These are phyloP conservation scores for Eulemur coronatus DNA, from an alignment of 2,797 vertebrate species.

Conservation along the genomic window DNA sequence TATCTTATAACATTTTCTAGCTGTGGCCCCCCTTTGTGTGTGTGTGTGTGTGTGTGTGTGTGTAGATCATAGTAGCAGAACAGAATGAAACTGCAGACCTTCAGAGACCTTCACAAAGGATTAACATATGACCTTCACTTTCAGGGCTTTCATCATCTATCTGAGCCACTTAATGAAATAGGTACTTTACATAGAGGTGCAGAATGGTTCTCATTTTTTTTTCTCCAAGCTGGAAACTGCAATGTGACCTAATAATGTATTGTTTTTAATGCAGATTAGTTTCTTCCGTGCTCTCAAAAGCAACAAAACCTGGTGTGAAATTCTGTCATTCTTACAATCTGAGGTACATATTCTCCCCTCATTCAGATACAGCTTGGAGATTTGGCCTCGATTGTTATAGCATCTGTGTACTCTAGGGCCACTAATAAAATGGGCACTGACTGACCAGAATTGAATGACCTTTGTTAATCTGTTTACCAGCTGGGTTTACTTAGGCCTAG, in stretches of 20 bases:
- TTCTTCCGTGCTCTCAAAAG: neutral
- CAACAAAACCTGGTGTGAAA: neutral
- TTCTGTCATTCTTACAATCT: neutral
- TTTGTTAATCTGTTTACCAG: neutral
- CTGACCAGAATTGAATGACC: neutral
- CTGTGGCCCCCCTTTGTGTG: neutral
- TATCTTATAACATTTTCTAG: neutral
- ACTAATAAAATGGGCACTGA: neutral
- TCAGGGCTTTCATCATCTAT: neutral
- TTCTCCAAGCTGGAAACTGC: neutral
- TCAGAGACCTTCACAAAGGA: neutral
- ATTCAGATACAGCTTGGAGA: neutral
- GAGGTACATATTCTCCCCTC: neutral
- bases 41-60: neutral
- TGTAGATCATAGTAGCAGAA: neutral
- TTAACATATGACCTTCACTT: neutral
- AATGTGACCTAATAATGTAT: neutral
- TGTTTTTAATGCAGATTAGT: neutral
- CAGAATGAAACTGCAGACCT: neutral
- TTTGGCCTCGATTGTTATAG: neutral
- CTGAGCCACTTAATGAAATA: neutral
- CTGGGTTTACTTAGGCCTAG: neutral
- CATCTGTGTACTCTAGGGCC: neutral
- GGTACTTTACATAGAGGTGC: neutral
- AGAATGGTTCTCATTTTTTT: neutral